Base-by-base conservation (phyloP, 2,113 vertebrate genomes). In the Gallinago jamesoni region DNA sequence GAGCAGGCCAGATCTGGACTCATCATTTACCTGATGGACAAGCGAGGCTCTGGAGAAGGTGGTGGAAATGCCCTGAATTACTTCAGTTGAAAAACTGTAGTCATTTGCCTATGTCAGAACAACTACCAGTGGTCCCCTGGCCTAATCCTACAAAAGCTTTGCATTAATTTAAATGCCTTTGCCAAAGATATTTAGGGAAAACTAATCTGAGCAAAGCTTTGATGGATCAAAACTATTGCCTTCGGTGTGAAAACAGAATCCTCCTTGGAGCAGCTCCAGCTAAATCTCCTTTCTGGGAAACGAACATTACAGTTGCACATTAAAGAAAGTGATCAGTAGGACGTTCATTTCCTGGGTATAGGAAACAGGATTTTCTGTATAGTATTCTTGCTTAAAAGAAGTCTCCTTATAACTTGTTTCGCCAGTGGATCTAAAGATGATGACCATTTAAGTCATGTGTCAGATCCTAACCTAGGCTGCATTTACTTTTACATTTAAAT, bases 401-500 rank as follows among this genome's bases (percentile, higher is more conserved):
- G 55, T 60, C 72, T 41, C 75, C 56, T 66, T 52, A 53, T 57
- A 60, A 50, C 66, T 31, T 56, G 18, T 66, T 87, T 91, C 84
- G 85, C n/a, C 77, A 59, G 47, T 10, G 33, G 23, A 73, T 88
- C 91, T 74, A 63, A 79, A 76, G 87, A 90, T 59, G 89, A 85
- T 53, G 45, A 73, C 39, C 50, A 20, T 39, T 83, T 67, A 37
- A 89, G 53, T 75, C 88, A 62, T 17, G 33, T 83, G 52, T 90
- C 90, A 88, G 78, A 72, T 77, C 82, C 93, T 59, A 80, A 87
- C 1, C 3, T 5, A 43, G 76, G 53, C 77, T 81, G 76, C 92
- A 22, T 72, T 97, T 91, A 56, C 48, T 89, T 93, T 60, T 92
- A 82, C 76, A 70, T 96, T 95, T 81, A 93, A 94, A 94, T 24